A percentile compares a stretch with the other conserved stretches of the same genome.
These are phyloP conservation scores for Cyprinodon variegatus DNA, from an alignment of 2,113 vertebrate genomes.

Conservation along the genomic window DNA sequence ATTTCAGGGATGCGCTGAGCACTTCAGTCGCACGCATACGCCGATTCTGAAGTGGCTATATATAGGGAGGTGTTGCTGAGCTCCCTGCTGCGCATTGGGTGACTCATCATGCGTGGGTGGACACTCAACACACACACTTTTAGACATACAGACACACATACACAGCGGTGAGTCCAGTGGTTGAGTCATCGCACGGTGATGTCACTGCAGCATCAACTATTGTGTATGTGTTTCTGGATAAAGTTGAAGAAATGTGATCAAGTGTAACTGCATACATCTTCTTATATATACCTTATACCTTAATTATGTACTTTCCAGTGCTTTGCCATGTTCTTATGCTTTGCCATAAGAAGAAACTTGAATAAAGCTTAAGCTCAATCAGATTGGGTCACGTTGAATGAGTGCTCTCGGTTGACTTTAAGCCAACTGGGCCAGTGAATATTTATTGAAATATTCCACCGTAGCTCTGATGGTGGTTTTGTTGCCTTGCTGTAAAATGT, in stretches of 20 bases:
- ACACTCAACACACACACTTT: constrained; percentile 48
- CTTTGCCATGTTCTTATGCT: neutral
- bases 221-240: constrained; percentile 6
- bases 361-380: neutral
- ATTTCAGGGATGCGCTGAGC: neutral
- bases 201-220: constrained; percentile 55
- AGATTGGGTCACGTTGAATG: neutral
- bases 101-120: constrained; percentile 75
- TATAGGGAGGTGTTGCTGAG: constrained; percentile 62
- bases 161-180: constrained; percentile 52
- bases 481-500: neutral
- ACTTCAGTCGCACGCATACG: constrained; percentile 13
- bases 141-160: constrained; percentile 25
- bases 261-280: neutral
- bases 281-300: neutral
- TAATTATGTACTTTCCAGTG: neutral
- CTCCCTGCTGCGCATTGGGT: constrained; percentile 55
- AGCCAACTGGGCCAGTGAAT: too few relatives aligned
- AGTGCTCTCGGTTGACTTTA: too few relatives aligned
- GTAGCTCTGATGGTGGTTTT: neutral
- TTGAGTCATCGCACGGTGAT: constrained; percentile 70
- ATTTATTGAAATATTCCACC: neutral
- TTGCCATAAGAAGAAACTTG: too few relatives aligned
- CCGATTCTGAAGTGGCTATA: constrained; percentile 45
- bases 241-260: neutral